Evolutionary conservation across 1,140 invertebrate species (phyloP).

Genomic region (Samia ricini): DNA sequence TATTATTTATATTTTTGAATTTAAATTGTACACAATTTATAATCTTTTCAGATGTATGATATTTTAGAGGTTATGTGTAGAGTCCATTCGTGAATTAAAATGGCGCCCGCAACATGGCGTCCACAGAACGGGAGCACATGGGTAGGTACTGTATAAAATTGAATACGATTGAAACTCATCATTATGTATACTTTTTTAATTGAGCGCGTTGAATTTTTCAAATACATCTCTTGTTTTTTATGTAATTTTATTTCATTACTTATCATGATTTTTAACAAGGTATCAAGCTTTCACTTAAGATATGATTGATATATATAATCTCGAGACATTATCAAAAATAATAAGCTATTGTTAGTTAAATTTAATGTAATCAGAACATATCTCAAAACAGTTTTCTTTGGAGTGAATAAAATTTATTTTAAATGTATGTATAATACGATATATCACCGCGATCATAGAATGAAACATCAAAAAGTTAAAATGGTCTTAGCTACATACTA

Average conservation of each 20-base stretch:
- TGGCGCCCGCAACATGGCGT: constrained; percentile 22
- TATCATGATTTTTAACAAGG: background rate
- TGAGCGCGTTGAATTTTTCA: constrained; percentile 19
- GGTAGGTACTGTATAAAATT: constrained; percentile 12
- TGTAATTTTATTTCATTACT: background rate
- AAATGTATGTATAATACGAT: too few relatives aligned
- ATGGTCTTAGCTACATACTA: too few relatives aligned
- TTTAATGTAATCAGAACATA: too few relatives aligned
- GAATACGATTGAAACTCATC: constrained; percentile 20
- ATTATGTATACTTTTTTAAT: constrained; percentile 23
- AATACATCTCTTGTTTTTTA: background rate
- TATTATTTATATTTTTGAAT: background rate
- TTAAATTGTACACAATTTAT: background rate
- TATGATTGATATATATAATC: too few relatives aligned
- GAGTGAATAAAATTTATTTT: too few relatives aligned
- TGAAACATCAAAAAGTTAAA: too few relatives aligned
- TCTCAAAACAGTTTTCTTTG: too few relatives aligned
- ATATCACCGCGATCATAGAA: too few relatives aligned
- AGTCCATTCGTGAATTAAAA: constrained; percentile 27
- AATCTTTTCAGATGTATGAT: background rate
- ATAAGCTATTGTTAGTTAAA: too few relatives aligned
- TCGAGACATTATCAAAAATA: too few relatives aligned
- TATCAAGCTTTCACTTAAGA: background rate
- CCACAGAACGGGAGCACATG: constrained; percentile 9
- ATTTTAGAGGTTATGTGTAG: background rate